Conservation (phyloP, 1,140 invertebrate genomes). For the Pseudomyrmex flavicornis region DNA sequence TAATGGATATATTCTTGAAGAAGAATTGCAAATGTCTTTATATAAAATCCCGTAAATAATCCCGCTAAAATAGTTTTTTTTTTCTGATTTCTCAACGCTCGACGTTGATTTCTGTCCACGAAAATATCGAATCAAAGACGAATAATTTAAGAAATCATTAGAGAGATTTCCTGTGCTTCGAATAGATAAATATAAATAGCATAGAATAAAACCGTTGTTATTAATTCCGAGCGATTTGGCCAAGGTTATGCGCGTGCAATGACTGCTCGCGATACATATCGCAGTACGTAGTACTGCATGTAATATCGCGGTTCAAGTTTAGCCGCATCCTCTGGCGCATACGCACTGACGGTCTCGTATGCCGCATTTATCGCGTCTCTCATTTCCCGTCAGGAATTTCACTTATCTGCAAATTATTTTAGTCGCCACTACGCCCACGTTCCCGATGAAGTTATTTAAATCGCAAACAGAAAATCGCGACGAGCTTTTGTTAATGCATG, state of each 20-base stretch:
- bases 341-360: constrained; percentile 33
- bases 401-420: constrained; percentile 55
- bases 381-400: constrained; percentile 50
- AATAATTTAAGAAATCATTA: neutral
- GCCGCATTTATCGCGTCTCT: constrained; percentile 54
- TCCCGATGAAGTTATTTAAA: constrained; percentile 39
- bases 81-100: neutral
- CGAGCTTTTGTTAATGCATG: neutral
- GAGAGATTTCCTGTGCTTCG: constrained; percentile 51
- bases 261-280: constrained; percentile 59
- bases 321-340: constrained; percentile 32
- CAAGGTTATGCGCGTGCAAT: constrained; percentile 55
- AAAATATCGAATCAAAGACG: neutral
- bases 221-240: constrained; percentile 40
- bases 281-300: constrained; percentile 29
- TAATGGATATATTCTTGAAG: neutral
- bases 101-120: neutral
- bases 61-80: neutral
- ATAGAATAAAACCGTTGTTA: constrained; percentile 30
- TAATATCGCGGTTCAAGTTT: constrained; percentile 64
- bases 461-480: too few species aligned
- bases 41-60: neutral
- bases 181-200: constrained; percentile 7
- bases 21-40: neutral
- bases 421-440: constrained; percentile 39